A percentile compares a stretch with the other conserved stretches of the same genome.
phyloP scores from a whole-genome alignment of 2,888 invertebrate species.

The Nymphalis c-album region DNA sequence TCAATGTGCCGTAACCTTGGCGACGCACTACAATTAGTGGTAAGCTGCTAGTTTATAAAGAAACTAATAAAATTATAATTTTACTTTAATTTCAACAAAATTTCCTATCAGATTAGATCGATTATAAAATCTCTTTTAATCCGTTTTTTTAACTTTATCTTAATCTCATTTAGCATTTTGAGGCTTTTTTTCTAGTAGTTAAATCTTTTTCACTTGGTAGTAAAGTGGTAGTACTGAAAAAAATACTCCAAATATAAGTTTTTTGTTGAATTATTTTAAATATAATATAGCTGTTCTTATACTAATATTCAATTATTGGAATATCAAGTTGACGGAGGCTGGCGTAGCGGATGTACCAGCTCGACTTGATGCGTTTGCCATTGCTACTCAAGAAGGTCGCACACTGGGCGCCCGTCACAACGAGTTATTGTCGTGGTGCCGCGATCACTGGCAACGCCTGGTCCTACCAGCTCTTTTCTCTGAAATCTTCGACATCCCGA shows the following conservation, averaged over 20 bases:
- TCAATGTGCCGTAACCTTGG: constrained; percentile 85
- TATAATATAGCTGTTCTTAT: neutral
- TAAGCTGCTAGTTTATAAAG: constrained; percentile 34
- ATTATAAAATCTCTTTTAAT: too few relatives aligned
- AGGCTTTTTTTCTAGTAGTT: too few relatives aligned
- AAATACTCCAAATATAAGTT: neutral
- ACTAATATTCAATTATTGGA: neutral
- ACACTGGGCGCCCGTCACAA: constrained; percentile 91
- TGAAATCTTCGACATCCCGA: constrained; percentile 98
- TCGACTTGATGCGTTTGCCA: constrained; percentile 56
- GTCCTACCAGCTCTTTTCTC: constrained; percentile 95
- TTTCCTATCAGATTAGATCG: neutral
- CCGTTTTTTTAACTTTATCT: too few relatives aligned
- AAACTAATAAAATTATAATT: neutral
- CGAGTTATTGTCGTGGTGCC: constrained; percentile 93
- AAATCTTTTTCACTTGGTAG: too few relatives aligned
- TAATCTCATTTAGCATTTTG: too few relatives aligned
- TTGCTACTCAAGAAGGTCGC: constrained; percentile 84
- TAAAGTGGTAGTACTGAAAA: neutral
- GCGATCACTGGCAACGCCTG: constrained; percentile 92
- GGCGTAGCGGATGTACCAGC: constrained; percentile 45
- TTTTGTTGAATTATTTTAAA: neutral
- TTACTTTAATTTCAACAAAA: neutral
- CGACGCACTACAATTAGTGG: constrained; percentile 87
- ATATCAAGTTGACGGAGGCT: constrained; percentile 38